These are phyloP conservation scores for Caenorhabditis sulstoni DNA, from an alignment of 2,888 invertebrate species.

Conservation along the genomic window DNA sequence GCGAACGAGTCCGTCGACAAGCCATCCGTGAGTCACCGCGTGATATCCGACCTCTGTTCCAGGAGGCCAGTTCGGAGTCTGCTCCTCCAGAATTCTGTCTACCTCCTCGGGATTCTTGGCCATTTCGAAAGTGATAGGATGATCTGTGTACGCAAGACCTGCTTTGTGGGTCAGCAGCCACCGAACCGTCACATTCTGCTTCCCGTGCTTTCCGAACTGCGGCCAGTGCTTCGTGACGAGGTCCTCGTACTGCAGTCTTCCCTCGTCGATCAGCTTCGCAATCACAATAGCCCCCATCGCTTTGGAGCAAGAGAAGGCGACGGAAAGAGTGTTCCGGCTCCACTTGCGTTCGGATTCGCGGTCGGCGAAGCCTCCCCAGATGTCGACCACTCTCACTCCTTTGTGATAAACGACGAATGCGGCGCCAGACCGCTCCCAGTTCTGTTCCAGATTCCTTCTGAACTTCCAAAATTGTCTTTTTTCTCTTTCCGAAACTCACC, in stretches of 20 bases:
- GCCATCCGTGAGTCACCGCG: constrained; percentile 81
- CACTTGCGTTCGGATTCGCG: constrained; percentile 66
- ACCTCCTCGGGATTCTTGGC: constrained; percentile 79
- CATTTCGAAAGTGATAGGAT: constrained; percentile 77
- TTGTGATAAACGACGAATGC: constrained; percentile 81
- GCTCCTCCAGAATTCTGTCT: constrained; percentile 79
- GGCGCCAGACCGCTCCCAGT: constrained; percentile 80
- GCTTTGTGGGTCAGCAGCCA: constrained; percentile 77
- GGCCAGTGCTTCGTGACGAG: constrained; percentile 81
- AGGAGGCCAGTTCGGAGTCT: constrained; percentile 76
- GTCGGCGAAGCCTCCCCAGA: constrained; percentile 82
- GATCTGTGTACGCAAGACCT: constrained; percentile 81
- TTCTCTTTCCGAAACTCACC: constrained; percentile 22
- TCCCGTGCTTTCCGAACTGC: constrained; percentile 82
- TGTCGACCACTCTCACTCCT: constrained; percentile 80
- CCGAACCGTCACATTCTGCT: constrained; percentile 81
- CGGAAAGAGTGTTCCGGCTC: constrained; percentile 72
- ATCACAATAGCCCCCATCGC: constrained; percentile 75
- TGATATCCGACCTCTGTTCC: constrained; percentile 81
- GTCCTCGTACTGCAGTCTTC: constrained; percentile 80
- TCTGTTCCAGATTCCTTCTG: constrained; percentile 71
- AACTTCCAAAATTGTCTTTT: constrained; percentile 1
- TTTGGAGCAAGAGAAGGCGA: constrained; percentile 73
- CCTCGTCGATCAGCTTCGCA: constrained; percentile 81
- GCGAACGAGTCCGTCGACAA: constrained; percentile 72